Base-by-base conservation (phyloP, 1,140 invertebrate genomes). In the Hirudo medicinalis region DNA sequence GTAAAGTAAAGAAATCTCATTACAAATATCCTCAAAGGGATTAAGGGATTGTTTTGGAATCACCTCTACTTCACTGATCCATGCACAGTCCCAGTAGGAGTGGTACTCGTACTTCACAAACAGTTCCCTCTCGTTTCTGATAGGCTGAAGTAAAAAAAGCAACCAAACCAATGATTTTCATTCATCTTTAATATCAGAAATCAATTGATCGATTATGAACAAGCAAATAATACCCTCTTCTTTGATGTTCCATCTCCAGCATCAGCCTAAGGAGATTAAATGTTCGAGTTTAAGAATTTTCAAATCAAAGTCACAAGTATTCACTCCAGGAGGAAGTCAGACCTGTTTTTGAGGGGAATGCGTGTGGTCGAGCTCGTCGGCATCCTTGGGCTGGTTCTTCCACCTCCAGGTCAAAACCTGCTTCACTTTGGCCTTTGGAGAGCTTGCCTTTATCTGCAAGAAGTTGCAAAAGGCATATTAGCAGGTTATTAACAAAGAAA, bases 61-160 rank as follows among this genome's bases (percentile, higher is more conserved):
- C 29, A 73, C 73, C 25, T 66, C 83, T 4, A 92, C 79, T 82
- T 98, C 94, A 0, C 89, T 87, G 22, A 97, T 88, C 94, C 94
- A 98, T 72, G 88, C 89, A 77, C 93, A 97, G 78, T 97, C 91
- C 94, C 94, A 98, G 78, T 96, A 96, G 0, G 92, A 95, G 80
- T 89, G 87, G 72, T 95, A 92, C 55, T 88, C 86, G 91, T 91
- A 97, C 82, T 96, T 97, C 20, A 97, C 90, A 77, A 97, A 95
- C 78, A 94, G 96, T 82, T 97, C 93, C 15, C 93, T 85, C 3
- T 87, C n/a, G 55, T 17, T 67, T 54, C 68, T 57, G 25, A 17
- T 15, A 1, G 22, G 67, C 49, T 36, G 68, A 25, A 63, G 15
- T 49, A 17, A 49, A 49, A 49, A 49, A 17, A 49, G 15, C 4